Percentiles rank a stretch among this genome's conserved stretches.
phyloP scores from a whole-genome alignment of 2,113 vertebrate genomes.

The Stigmatopora nigra region DNA sequence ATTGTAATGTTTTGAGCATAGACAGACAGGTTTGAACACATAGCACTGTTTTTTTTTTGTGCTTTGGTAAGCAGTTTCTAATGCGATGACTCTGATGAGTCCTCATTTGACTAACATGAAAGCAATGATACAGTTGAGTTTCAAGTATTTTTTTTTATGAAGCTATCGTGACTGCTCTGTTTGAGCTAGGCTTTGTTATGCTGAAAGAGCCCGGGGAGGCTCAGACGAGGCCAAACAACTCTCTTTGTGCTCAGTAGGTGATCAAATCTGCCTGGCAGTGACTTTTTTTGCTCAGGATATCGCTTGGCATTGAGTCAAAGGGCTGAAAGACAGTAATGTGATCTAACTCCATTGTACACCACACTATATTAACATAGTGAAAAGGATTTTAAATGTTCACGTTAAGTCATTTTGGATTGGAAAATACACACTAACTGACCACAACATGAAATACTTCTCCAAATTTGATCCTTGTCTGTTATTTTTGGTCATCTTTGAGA shows the following conservation, averaged over 20 bases:
- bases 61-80: background rate
- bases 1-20: background rate
- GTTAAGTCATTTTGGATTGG: background rate
- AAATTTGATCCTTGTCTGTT: too few species aligned
- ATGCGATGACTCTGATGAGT: background rate
- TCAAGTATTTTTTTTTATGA: conserved; percentile 12
- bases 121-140: background rate
- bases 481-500: background rate
- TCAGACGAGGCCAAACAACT: conserved; percentile 8
- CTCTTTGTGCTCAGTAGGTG: conserved; percentile 21
- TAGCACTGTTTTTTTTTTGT: background rate
- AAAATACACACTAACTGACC: background rate
- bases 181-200: conserved; percentile 11
- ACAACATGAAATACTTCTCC: background rate
- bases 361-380: background rate
- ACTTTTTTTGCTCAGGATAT: conserved; percentile 14
- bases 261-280: conserved; percentile 25
- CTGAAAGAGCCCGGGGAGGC: conserved; percentile 18
- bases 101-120: conserved; percentile 2
- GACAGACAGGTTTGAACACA: background rate
- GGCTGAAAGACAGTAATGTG: background rate
- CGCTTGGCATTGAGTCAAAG: background rate
- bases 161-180: conserved; percentile 3
- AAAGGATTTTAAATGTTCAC: background rate
- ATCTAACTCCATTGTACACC: background rate